Conservation (phyloP, 2,797 vertebrate genomes). For the Danio tinwini region DNA sequence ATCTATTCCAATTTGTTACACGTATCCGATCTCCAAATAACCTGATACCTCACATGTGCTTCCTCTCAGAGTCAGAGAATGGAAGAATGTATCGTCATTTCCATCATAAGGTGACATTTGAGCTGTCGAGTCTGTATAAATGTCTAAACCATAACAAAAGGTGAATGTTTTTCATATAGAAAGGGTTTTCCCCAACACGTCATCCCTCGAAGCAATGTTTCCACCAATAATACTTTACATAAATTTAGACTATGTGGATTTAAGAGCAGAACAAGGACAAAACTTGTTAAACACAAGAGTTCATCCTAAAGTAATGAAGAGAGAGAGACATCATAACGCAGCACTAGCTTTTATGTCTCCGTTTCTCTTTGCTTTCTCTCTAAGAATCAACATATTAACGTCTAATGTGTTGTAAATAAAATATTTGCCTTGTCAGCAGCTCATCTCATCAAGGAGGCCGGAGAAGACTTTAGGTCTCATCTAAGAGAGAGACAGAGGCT, state of each 20-base stretch:
- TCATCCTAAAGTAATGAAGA: constrained; percentile 28
- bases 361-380: background rate
- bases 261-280: constrained; percentile 7
- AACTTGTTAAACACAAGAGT: constrained; percentile 24
- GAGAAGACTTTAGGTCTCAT: constrained; percentile 49
- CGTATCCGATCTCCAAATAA: constrained; percentile 63
- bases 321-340: background rate
- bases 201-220: constrained; percentile 13
- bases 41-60: constrained; percentile 75
- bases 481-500: constrained; percentile 54
- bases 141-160: constrained; percentile 31
- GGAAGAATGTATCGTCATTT: constrained; percentile 31
- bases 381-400: constrained; percentile 55
- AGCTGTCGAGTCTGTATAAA: constrained; percentile 28
- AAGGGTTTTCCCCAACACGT: constrained; percentile 35
- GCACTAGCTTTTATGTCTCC: background rate
- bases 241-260: constrained; percentile 24
- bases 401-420: constrained; percentile 76
- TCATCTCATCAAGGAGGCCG: constrained; percentile 57
- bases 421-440: constrained; percentile 73
- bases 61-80: constrained; percentile 63
- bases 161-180: constrained; percentile 18
- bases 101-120: constrained; percentile 11
- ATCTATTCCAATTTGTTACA: constrained; percentile 70
- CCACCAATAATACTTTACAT: constrained; percentile 26